Base-by-base conservation (phyloP, 2,888 invertebrate species). In the Parochlus steinenii region DNA sequence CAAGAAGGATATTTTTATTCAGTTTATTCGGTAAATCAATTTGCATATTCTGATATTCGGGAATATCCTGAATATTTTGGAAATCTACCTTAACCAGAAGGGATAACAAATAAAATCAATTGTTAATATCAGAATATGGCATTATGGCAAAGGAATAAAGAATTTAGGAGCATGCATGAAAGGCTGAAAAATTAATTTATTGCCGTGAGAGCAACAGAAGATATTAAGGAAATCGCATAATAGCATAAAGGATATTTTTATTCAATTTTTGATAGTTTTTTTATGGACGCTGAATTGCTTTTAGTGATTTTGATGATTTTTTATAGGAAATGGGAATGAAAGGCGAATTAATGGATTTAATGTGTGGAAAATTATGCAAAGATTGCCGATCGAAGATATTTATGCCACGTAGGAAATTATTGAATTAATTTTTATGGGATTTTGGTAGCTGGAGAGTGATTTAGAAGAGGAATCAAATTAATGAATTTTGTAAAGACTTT, bases 331-430 rank as follows among this genome's bases (percentile, higher is more conserved):
- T n/a, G n/a, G n/a, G n/a, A n/a, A n/a, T n/a, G n/a, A n/a, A n/a
- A n/a, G n/a, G n/a, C n/a, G n/a, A n/a, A n/a, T n/a, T n/a, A n/a
- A n/a, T n/a, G 34, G 23, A 34, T 20, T 34, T 34, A 34, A 34
- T 34, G 22, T 34, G 34, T 36, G 36, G 36, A 30, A 36, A 36
- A 36, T 36, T 36, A 36, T 36, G 36, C 36, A 36, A 36, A 36
- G 16, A n/a, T n/a, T n/a, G n/a, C n/a, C n/a, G n/a, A n/a, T n/a
- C n/a, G n/a, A n/a, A n/a, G n/a, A n/a, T 26, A 14, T 23, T 23
- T 23, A 23, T 23, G 10, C 23, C 10, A 11, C 11, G 11, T n/a
- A 23, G 11, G 10, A 23, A 22, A 22, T 7, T n/a, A 23, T 23
- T 23, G 23, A 23, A 11, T 10, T 23, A n/a, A 23, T 23, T 23